These are phyloP conservation scores for Leuctra nigra DNA, from an alignment of 2,888 invertebrate genomes.

Conservation along the genomic window DNA sequence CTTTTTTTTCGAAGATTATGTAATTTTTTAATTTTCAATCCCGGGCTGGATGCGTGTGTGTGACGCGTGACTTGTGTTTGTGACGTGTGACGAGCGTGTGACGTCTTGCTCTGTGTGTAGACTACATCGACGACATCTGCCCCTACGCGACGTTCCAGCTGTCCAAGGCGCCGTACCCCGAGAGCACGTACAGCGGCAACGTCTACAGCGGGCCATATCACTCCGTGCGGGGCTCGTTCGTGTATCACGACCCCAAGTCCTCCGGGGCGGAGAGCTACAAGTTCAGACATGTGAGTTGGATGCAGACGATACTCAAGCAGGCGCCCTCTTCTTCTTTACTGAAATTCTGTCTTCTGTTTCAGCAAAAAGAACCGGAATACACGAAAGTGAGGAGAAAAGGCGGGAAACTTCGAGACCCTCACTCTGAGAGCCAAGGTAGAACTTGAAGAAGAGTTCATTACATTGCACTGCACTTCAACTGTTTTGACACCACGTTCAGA, in stretches of 20 bases:
- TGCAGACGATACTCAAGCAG: too few relatives aligned
- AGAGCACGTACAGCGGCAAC: conserved; percentile 85
- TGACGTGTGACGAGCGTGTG: too few relatives aligned
- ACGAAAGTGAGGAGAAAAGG: conserved; percentile 80
- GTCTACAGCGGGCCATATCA: conserved; percentile 83
- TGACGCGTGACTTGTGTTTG: too few relatives aligned
- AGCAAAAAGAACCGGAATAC: conserved; percentile 76
- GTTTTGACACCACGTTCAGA: too few relatives aligned
- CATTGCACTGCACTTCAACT: too few relatives aligned
- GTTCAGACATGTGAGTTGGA: conserved; percentile 60
- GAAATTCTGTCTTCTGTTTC: conserved; percentile 32
- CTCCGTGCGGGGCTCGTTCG: conserved; percentile 78
- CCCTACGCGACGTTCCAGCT: conserved; percentile 90
- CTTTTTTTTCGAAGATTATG: too few relatives aligned
- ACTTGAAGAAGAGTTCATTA: too few relatives aligned
- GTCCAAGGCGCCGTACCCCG: conserved; percentile 73
- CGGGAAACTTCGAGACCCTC: conserved; percentile 67
- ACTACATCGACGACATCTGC: conserved; percentile 89
- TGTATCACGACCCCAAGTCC: conserved; percentile 81
- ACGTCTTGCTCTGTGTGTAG: too few relatives aligned
- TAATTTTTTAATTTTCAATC: too few relatives aligned
- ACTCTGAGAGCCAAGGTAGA: conserved; percentile 77
- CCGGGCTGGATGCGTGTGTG: too few relatives aligned
- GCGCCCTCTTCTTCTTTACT: neutral
- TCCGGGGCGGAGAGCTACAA: conserved; percentile 61